Conservation (phyloP, 1,140 invertebrate species). For the Drosophila trapezifrons region DNA sequence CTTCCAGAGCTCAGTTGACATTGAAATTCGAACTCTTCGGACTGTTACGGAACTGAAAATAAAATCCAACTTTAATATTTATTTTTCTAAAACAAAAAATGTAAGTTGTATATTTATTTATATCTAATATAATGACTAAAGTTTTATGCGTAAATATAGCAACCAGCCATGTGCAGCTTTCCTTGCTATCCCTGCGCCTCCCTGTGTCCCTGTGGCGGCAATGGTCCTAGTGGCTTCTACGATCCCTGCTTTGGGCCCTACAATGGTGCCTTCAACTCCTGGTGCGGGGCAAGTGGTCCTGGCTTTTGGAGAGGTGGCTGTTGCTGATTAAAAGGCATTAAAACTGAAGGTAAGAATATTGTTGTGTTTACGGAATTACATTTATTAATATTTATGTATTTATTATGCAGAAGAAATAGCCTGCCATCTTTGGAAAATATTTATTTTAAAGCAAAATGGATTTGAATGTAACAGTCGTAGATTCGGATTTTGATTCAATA, state of each 20-base stretch:
- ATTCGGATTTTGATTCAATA: constrained; percentile 25
- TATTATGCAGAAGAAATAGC: neutral
- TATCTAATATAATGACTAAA: neutral
- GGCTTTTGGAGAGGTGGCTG: constrained; percentile 46
- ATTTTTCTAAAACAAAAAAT: constrained; percentile 6
- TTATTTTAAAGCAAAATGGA: neutral
- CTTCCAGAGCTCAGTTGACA: neutral
- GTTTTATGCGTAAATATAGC: neutral
- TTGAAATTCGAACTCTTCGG: constrained; percentile 35
- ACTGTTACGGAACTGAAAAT: constrained; percentile 3
- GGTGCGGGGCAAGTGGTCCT: constrained; percentile 44
- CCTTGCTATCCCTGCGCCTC: constrained; percentile 55
- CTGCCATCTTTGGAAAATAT: neutral
- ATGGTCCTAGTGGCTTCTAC: constrained; percentile 50
- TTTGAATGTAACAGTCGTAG: constrained; percentile 13
- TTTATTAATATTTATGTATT: neutral
- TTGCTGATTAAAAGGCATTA: constrained; percentile 13
- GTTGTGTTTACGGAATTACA: neutral
- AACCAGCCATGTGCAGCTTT: constrained; percentile 40
- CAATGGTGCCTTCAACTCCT: constrained; percentile 54
- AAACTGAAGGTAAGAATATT: neutral
- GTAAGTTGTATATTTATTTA: neutral
- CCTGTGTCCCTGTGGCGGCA: constrained; percentile 49
- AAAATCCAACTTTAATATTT: constrained; percentile 1
- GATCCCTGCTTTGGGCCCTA: constrained; percentile 51